These are phyloP conservation scores for Bungarus multicinctus DNA, from an alignment of 2,113 vertebrate species.

Conservation along the genomic window DNA sequence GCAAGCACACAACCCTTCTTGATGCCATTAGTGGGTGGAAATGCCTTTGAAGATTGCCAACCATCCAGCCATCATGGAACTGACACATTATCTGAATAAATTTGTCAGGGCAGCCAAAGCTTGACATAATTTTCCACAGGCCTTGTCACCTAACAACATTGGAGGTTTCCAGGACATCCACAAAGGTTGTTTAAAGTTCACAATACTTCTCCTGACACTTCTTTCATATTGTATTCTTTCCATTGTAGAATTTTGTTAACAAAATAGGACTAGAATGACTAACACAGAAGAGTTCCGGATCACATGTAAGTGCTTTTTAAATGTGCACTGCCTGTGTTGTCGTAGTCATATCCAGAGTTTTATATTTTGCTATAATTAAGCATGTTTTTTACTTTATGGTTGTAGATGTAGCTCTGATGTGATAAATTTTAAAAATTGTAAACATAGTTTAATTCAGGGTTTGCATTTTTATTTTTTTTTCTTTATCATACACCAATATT, in stretches of 20 bases:
- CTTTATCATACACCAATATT: not conserved
- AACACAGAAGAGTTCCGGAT: not conserved
- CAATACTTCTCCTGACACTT: not conserved
- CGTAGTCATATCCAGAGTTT: not conserved
- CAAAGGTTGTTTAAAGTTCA: not conserved
- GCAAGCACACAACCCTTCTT: not conserved
- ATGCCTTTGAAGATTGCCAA: not conserved
- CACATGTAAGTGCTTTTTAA: not conserved
- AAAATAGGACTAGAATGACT: not conserved
- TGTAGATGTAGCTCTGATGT: not conserved
- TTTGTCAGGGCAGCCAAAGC: not conserved
- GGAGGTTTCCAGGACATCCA: not conserved
- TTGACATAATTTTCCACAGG: not conserved
- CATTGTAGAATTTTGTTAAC: slow-evolving; percentile 32
- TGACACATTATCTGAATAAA: not conserved
- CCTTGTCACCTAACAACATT: not conserved
- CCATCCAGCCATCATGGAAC: not conserved
- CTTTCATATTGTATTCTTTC: not conserved
- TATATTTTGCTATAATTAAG: not conserved
- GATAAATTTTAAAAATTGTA: not conserved
- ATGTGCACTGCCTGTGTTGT: not conserved
- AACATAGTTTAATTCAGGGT: not conserved
- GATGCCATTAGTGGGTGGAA: too few relatives aligned
- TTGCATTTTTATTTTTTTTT: not conserved
- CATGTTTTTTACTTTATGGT: not conserved